Percentiles rank a stretch among this genome's conserved stretches.
These are phyloP conservation scores for Oryzias curvinotus DNA, from an alignment of 2,113 vertebrate genomes.

Conservation along the genomic window DNA sequence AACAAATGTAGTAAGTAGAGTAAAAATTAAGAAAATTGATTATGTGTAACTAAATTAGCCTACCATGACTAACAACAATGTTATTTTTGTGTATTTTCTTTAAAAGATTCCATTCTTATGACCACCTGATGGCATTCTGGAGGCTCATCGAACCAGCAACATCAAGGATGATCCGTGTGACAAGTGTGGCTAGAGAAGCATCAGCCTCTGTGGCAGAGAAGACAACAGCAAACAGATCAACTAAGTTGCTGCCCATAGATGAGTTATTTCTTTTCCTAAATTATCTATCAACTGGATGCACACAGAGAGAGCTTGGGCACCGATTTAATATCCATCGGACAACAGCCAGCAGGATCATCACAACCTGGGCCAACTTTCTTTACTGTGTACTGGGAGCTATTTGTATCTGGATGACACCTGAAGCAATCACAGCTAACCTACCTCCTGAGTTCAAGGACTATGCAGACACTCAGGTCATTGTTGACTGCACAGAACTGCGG, in stretches of 20 bases:
- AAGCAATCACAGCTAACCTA: not conserved
- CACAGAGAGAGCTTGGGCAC: not conserved
- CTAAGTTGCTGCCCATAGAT: not conserved
- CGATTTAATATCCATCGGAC: not conserved
- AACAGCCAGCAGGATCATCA: not conserved
- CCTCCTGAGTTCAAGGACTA: no score
- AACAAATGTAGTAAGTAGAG: no score
- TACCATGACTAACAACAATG: no score
- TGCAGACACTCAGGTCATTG: no score
- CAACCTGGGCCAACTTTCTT: not conserved
- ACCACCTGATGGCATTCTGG: not conserved
- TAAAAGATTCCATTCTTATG: not conserved
- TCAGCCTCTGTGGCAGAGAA: no score
- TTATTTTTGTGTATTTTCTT: not conserved
- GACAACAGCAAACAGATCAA: no score
- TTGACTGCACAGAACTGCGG: no score
- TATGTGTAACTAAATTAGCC: no score
- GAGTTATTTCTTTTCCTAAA: not conserved
- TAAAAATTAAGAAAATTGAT: no score
- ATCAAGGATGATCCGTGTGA: not conserved
- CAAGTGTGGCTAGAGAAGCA: no score
- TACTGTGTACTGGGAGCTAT: not conserved
- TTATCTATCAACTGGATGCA: not conserved
- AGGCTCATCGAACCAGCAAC: not conserved
- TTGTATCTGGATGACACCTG: not conserved